These are phyloP conservation scores for Anseranas semipalmata DNA, from an alignment of 2,113 vertebrate genomes.

Conservation along the genomic window DNA sequence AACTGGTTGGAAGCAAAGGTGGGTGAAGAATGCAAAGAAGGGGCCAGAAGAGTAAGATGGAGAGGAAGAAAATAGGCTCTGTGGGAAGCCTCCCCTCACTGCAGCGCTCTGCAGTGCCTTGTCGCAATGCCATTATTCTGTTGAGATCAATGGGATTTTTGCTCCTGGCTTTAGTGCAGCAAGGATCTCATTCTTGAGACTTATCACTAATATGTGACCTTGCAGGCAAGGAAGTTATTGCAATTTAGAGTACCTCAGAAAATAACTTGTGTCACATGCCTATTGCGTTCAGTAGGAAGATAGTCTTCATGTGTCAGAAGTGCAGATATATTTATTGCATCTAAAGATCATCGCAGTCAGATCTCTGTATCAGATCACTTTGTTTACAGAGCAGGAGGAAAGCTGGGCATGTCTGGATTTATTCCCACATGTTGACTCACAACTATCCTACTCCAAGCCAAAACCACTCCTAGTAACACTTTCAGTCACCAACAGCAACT, in stretches of 20 bases:
- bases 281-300: background rate
- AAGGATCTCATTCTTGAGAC: background rate
- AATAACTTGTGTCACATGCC: background rate
- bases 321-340: background rate
- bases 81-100: background rate
- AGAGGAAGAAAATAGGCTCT: background rate
- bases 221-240: background rate
- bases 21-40: background rate
- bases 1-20: background rate
- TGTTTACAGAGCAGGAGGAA: slow-evolving; percentile 36
- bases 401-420: slow-evolving; percentile 53
- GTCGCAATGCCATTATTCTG: background rate
- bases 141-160: background rate
- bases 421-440: slow-evolving; percentile 50
- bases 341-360: background rate
- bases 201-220: slow-evolving; percentile 4
- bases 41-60: background rate
- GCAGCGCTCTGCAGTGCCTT: background rate
- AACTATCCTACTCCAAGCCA: slow-evolving; percentile 6
- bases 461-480: slow-evolving; percentile 53
- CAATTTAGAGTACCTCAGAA: background rate
- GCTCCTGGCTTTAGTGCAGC: background rate
- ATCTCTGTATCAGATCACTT: slow-evolving; percentile 5
- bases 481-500: slow-evolving; percentile 6
- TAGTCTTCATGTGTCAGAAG: background rate